Conservation (phyloP, 2,888 invertebrate species). For the Stegophylla sp. region DNA sequence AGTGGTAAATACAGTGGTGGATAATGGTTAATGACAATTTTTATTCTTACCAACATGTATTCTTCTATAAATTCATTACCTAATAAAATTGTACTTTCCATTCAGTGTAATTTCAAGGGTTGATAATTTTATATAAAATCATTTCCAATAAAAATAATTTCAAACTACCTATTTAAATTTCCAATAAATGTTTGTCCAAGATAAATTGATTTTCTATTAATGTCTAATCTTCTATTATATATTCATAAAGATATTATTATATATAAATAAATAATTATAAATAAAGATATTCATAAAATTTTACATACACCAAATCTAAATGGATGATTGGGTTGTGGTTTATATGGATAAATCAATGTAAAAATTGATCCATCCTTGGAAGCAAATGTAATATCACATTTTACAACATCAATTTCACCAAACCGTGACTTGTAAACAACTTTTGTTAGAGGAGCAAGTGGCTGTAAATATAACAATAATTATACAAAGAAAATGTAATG, state of each 20-base stretch:
- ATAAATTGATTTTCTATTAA: no score
- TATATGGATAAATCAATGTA: constrained; percentile 70
- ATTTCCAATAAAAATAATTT: no score
- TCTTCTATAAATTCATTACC: no score
- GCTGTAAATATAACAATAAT: constrained; percentile 65
- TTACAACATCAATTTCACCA: constrained; percentile 79
- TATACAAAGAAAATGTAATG: neutral
- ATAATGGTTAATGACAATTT: no score
- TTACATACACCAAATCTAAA: constrained; percentile 51
- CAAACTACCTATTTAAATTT: neutral
- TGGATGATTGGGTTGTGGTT: constrained; percentile 30
- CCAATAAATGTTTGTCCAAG: neutral
- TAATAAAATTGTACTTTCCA: no score
- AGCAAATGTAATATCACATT: constrained; percentile 73
- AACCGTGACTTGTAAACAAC: constrained; percentile 90
- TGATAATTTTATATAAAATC: no score
- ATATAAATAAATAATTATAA: no score
- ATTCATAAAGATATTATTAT: no score
- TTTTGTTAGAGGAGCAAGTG: constrained; percentile 81
- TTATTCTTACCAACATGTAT: no score
- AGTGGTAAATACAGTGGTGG: no score
- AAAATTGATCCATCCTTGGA: constrained; percentile 74
- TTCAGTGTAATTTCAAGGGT: neutral
- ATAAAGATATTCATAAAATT: no score
- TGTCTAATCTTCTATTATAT: no score